Percentiles rank a stretch among this genome's conserved stretches.
Evolutionary conservation across 2,113 vertebrate species (phyloP).

Genomic region (Indicator indicator): DNA sequence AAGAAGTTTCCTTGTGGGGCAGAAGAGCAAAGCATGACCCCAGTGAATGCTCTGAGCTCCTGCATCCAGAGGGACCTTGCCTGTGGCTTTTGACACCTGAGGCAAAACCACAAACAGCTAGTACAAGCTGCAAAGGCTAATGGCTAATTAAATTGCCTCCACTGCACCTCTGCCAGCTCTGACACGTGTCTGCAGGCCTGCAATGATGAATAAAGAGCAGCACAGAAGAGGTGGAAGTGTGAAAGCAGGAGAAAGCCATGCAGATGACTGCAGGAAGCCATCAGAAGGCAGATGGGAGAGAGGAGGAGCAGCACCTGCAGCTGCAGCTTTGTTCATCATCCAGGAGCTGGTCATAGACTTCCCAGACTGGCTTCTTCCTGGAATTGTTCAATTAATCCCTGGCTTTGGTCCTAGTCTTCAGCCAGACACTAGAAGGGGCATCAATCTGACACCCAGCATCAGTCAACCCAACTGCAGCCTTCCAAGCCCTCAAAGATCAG

Average conservation of each 20-base stretch:
- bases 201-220: background rate
- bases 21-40: background rate
- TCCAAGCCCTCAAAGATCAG: background rate
- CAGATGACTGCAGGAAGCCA: background rate
- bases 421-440: background rate
- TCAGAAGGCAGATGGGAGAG: background rate
- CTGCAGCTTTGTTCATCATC: background rate
- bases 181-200: background rate
- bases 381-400: background rate
- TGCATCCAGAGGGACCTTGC: background rate
- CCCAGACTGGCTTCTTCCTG: background rate
- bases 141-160: constrained; percentile 38
- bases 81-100: background rate
- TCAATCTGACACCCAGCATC: background rate
- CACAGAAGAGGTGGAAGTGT: background rate
- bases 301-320: background rate
- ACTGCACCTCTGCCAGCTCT: background rate
- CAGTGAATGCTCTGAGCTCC: background rate
- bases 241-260: background rate
- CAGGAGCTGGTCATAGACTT: background rate
- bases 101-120: background rate
- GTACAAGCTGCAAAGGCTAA: background rate
- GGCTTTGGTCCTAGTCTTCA: background rate
- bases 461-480: background rate
- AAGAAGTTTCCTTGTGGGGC: background rate